A percentile compares a stretch with the other conserved stretches of the same genome.
These are phyloP conservation scores for Pachyuromys duprasi DNA, from an alignment of 2,797 vertebrate genomes.

Conservation along the genomic window DNA sequence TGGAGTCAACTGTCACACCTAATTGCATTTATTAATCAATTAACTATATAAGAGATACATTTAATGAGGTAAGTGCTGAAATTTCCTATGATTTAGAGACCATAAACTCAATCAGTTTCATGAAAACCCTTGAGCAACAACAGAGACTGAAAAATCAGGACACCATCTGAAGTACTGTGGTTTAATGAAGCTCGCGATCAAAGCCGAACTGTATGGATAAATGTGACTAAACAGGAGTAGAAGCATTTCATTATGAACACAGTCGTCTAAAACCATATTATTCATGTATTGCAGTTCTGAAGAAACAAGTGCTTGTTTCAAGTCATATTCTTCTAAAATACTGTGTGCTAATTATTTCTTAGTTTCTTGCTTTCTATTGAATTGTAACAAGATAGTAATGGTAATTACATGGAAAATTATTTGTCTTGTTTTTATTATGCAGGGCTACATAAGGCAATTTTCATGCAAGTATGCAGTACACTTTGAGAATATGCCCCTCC, in stretches of 20 bases:
- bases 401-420: constrained; percentile 22
- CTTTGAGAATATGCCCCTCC: background rate
- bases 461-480: background rate
- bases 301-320: constrained; percentile 47
- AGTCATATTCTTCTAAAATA: constrained; percentile 50
- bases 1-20: background rate
- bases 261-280: background rate
- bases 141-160: background rate
- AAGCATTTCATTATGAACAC: background rate
- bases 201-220: background rate
- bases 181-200: background rate
- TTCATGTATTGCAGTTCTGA: background rate
- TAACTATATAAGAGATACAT: constrained; percentile 11
- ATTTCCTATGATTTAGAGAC: constrained; percentile 11
- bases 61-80: constrained; percentile 35
- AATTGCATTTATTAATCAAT: constrained; percentile 49
- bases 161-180: background rate
- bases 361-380: constrained; percentile 20
- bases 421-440: background rate
- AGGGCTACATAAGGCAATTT: background rate
- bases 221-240: background rate
- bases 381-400: constrained; percentile 62
- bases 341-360: background rate
- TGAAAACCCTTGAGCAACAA: background rate
- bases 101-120: background rate